Evolutionary conservation across 2,797 vertebrate species (phyloP).

Genomic region (Gymnoscopelus braueri): DNA sequence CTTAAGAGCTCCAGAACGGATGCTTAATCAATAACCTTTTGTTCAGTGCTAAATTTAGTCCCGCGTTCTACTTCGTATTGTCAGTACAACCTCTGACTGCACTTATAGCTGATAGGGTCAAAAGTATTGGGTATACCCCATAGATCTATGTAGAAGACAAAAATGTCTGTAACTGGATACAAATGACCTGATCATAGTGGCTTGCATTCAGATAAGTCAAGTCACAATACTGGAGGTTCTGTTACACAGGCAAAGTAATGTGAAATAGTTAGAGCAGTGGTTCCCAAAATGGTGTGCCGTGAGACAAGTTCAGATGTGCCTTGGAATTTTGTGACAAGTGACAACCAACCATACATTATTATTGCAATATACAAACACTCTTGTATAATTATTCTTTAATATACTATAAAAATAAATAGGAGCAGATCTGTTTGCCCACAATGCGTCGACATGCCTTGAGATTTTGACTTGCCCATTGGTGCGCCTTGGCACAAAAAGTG

Average conservation of each 20-base stretch:
- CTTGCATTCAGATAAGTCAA: constrained; percentile 31
- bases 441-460: too few relatives aligned
- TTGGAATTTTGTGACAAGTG: too few relatives aligned
- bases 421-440: too few relatives aligned
- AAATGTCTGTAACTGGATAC: constrained; percentile 13
- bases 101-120: constrained; percentile 2
- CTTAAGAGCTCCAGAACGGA: not conserved
- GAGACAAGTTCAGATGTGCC: too few relatives aligned
- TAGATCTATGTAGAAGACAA: not conserved
- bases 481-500: too few relatives aligned
- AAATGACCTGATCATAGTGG: constrained; percentile 23
- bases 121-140: constrained; percentile 16
- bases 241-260: constrained; percentile 13
- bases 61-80: not conserved
- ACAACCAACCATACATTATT: too few relatives aligned
- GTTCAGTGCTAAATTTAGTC: not conserved
- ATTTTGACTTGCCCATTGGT: too few relatives aligned
- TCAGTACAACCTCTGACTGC: constrained; percentile 5
- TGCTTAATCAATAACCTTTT: constrained; percentile 1
- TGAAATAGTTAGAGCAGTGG: constrained; percentile 16
- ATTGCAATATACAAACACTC: too few relatives aligned
- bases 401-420: too few relatives aligned
- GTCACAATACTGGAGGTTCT: constrained; percentile 13
- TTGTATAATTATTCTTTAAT: too few relatives aligned
- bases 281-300: too few relatives aligned